Evolutionary conservation across 2,888 invertebrate species (phyloP).

Genomic region (Belgica antarctica): DNA sequence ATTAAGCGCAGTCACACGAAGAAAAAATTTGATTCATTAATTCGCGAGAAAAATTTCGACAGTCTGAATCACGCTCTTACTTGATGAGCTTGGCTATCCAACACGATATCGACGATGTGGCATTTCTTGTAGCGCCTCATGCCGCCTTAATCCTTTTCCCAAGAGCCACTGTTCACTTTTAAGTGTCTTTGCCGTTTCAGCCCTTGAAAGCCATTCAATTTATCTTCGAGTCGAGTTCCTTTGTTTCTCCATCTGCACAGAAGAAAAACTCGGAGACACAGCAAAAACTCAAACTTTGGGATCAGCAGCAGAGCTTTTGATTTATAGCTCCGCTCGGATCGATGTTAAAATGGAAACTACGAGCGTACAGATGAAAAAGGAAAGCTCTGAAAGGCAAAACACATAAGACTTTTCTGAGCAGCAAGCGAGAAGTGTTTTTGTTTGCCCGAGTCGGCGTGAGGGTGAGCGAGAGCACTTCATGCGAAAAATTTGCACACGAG

Average conservation of each 20-base stretch:
- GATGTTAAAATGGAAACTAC: conserved; percentile 30
- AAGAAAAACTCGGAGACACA: background rate
- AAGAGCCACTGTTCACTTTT: background rate
- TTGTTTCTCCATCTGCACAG: background rate
- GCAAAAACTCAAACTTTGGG: background rate
- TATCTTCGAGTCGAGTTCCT: background rate
- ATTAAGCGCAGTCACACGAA: background rate
- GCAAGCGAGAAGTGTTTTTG: background rate
- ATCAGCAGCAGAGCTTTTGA: conserved; percentile 16
- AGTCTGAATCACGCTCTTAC: background rate
- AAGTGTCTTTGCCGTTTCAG: conserved; percentile 1
- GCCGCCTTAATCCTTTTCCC: background rate
- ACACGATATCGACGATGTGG: conserved; percentile 28
- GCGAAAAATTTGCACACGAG: too few relatives aligned
- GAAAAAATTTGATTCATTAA: background rate
- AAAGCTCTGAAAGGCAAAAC: background rate
- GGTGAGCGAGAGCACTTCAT: background rate
- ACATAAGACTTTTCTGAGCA: background rate
- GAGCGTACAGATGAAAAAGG: conserved; percentile 12
- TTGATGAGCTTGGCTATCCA: conserved; percentile 30
- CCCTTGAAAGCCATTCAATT: background rate
- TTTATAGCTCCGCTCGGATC: conserved; percentile 8
- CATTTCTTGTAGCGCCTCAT: conserved; percentile 39
- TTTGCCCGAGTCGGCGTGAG: background rate
- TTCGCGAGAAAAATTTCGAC: background rate